Percentiles rank a stretch among this genome's conserved stretches.
These are phyloP conservation scores for Mergus octosetaceus DNA, from an alignment of 2,797 vertebrate species.

Conservation along the genomic window DNA sequence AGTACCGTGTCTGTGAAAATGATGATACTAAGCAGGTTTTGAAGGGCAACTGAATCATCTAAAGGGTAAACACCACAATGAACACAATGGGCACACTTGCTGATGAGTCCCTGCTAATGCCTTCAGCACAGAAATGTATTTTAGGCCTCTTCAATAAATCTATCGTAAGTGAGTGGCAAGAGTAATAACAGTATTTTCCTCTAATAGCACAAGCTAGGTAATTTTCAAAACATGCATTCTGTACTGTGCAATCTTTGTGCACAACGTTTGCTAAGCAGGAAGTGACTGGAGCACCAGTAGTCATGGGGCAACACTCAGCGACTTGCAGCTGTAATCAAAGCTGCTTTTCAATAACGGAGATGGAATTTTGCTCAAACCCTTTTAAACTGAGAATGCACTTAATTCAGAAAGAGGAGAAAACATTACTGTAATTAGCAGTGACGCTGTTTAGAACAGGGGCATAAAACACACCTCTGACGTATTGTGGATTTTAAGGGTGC, in stretches of 20 bases:
- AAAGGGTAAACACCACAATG: background rate
- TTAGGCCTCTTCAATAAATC: background rate
- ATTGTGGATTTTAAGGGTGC: background rate
- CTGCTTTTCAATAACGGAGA: background rate
- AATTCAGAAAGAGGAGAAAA: background rate
- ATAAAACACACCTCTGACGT: background rate
- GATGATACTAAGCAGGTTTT: background rate
- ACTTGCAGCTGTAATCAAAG: background rate
- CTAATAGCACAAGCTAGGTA: background rate
- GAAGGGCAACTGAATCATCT: background rate
- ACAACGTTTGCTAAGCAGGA: too few species aligned
- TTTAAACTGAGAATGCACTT: background rate
- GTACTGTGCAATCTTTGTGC: rapidly evolving
- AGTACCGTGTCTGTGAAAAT: background rate
- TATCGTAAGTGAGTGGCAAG: background rate
- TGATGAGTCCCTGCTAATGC: background rate
- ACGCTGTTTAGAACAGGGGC: too few species aligned
- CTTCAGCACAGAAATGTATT: background rate
- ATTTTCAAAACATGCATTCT: rapidly evolving
- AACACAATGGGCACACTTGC: background rate
- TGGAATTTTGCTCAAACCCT: background rate
- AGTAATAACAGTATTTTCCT: background rate
- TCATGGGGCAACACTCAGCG: rapidly evolving
- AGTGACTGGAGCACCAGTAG: background rate
- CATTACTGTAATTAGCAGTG: background rate